Evolutionary conservation across 2,888 invertebrate genomes (phyloP).

Genomic region (Brachyptera putata): DNA sequence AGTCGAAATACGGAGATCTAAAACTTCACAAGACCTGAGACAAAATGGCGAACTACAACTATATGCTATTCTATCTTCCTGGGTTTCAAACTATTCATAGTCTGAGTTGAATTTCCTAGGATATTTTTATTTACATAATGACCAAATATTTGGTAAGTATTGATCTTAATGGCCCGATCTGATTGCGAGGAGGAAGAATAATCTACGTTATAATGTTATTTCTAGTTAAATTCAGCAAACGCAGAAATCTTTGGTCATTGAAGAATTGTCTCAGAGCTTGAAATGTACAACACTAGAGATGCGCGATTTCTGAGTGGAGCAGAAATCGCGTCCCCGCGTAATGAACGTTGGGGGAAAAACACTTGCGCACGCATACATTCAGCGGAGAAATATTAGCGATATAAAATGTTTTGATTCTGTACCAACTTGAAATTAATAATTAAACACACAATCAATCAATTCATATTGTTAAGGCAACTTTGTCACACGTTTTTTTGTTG

Average conservation of each 20-base stretch:
- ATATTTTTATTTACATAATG: background rate
- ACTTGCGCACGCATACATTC: conserved; percentile 21
- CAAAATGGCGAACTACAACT: background rate
- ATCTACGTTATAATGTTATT: background rate
- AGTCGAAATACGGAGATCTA: too few relatives aligned
- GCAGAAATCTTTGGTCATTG: background rate
- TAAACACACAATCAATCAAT: conserved; percentile 34
- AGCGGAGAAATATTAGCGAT: conserved; percentile 31
- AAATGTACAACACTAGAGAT: background rate
- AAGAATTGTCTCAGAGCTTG: background rate
- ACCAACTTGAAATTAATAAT: conserved; percentile 33
- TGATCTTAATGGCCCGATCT: background rate
- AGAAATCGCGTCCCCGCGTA: conserved; percentile 25
- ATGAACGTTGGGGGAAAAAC: conserved; percentile 8
- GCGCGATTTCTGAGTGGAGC: background rate
- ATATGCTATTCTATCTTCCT: background rate
- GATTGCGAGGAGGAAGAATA: background rate
- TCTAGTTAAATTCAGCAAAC: background rate
- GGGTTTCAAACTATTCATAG: background rate
- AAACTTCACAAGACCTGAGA: background rate
- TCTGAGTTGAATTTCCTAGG: background rate
- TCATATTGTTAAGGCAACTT: conserved; percentile 35
- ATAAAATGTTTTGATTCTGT: conserved; percentile 34
- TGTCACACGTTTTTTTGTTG: conserved; percentile 31
- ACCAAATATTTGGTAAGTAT: background rate